Evolutionary conservation across 1,140 invertebrate genomes (phyloP).

Genomic region (Lasioglossum albipes): DNA sequence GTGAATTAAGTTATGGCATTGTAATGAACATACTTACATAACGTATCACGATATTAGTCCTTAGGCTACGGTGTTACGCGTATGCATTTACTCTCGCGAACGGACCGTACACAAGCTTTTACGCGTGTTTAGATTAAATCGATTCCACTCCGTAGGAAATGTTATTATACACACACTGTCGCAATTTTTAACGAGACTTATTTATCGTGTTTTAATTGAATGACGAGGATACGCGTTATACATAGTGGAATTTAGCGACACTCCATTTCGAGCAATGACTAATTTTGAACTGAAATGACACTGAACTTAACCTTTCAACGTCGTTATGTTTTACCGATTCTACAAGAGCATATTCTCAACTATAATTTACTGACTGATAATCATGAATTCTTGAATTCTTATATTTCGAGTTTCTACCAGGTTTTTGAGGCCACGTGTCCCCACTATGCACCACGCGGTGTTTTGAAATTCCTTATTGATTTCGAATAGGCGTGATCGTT

Average conservation of each 20-base stretch:
- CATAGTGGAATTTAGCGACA: too few relatives aligned
- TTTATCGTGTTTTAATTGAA: neutral
- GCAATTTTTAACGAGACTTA: neutral
- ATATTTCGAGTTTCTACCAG: too few relatives aligned
- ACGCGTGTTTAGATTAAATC: neutral
- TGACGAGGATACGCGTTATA: too few relatives aligned
- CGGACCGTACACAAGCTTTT: neutral
- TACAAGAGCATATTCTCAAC: too few relatives aligned
- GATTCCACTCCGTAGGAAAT: neutral
- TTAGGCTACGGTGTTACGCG: neutral
- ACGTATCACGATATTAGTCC: constrained; percentile 36
- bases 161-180: neutral
- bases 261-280: too few relatives aligned
- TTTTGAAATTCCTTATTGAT: neutral
- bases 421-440: too few relatives aligned
- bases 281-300: too few relatives aligned
- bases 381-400: too few relatives aligned
- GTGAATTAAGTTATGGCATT: constrained; percentile 16
- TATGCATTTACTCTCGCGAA: neutral
- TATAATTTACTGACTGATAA: too few relatives aligned
- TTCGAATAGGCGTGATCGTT: constrained; percentile 4
- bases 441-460: neutral
- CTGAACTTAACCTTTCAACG: too few relatives aligned
- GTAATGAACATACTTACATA: constrained; percentile 27
- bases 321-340: too few relatives aligned